Conservation (phyloP, 2,797 vertebrate species). For the Sphaeramia orbicularis region DNA sequence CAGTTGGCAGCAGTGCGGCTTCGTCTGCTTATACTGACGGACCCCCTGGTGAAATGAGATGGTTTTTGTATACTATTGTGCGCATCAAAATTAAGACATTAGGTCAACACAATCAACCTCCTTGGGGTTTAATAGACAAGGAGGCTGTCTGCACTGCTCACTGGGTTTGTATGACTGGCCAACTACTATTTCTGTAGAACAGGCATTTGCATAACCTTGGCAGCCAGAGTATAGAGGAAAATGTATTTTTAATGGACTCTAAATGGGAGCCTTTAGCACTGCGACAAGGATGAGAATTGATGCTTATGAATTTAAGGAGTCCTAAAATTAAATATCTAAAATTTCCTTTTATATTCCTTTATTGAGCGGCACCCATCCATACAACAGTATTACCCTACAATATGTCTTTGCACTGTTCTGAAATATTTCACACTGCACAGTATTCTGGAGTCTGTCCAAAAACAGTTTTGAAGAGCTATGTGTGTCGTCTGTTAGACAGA, state of each 20-base stretch:
- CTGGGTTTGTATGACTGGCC: conserved; percentile 47
- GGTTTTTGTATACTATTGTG: conserved; percentile 57
- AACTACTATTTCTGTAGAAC: conserved; percentile 45
- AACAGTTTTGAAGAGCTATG: conserved; percentile 56
- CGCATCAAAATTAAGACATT: conserved; percentile 71
- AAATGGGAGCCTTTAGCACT: conserved; percentile 70
- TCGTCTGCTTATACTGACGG: conserved; percentile 46
- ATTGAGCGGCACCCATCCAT: conserved; percentile 38
- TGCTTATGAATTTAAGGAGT: conserved; percentile 61
- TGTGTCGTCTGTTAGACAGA: conserved; percentile 32
- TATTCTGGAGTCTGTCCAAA: conserved; percentile 56
- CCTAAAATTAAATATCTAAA: conserved; percentile 61
- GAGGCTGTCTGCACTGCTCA: conserved; percentile 44
- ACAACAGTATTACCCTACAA: conserved; percentile 45
- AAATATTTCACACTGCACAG: conserved; percentile 32
- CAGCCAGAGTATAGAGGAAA: conserved; percentile 62
- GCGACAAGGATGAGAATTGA: conserved; percentile 58
- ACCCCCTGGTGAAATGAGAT: conserved; percentile 62
- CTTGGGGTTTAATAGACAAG: conserved; percentile 66
- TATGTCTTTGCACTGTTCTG: conserved; percentile 30
- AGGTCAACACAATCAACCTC: conserved; percentile 73
- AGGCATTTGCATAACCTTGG: conserved; percentile 75
- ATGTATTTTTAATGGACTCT: conserved; percentile 79
- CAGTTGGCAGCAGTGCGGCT: conserved; percentile 30
- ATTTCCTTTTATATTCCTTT: conserved; percentile 52